phyloP scores from a whole-genome alignment of 2,797 vertebrate genomes.

The Morus bassanus region DNA sequence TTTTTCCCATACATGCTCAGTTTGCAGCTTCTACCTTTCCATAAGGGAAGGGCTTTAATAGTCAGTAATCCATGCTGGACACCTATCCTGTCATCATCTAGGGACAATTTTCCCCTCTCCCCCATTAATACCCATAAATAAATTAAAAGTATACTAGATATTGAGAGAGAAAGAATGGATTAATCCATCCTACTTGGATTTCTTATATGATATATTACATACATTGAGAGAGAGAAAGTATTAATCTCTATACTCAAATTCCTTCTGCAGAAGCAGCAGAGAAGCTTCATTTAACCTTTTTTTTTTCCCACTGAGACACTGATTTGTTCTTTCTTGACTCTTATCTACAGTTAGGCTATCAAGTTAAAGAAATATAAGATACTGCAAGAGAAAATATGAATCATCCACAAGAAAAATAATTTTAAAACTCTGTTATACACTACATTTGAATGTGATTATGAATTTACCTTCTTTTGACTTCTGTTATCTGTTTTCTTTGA shows the following conservation, averaged over 20 bases:
- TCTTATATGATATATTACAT: neutral
- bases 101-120: neutral
- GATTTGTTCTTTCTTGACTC: neutral
- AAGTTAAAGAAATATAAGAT: neutral
- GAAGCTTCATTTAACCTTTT: neutral
- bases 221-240: neutral
- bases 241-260: neutral
- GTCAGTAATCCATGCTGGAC: neutral
- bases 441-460: conserved; percentile 7
- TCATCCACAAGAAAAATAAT: neutral
- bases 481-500: conserved; percentile 41
- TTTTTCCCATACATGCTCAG: neutral
- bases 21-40: neutral
- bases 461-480: conserved; percentile 41
- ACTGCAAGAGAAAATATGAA: neutral
- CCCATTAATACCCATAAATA: neutral
- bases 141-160: neutral
- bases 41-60: neutral
- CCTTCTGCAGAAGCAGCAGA: neutral
- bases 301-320: neutral
- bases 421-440: neutral
- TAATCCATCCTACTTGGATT: neutral
- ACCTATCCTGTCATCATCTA: neutral
- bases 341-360: neutral
- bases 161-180: neutral